phyloP scores from a whole-genome alignment of 2,797 vertebrate genomes.

The Pelochelys cantorii region DNA sequence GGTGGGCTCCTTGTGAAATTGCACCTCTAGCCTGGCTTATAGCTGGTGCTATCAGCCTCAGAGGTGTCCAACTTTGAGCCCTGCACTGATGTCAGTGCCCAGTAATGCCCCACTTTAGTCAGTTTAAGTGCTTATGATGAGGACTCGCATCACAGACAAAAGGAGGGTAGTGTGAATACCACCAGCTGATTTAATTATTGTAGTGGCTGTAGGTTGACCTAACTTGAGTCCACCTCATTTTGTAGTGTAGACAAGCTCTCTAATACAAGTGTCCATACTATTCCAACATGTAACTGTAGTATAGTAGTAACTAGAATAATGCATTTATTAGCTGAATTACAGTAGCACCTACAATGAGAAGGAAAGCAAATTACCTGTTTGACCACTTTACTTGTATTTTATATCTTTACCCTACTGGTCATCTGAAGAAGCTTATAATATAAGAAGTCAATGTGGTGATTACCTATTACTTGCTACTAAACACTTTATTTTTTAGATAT shows the following conservation, averaged over 20 bases:
- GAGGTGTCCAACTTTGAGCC: background rate
- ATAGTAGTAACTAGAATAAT: background rate
- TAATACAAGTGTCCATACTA: background rate
- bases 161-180: background rate
- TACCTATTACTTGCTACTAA: background rate
- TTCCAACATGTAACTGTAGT: background rate
- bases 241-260: background rate
- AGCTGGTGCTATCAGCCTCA: background rate
- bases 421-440: background rate
- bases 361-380: background rate
- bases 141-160: background rate
- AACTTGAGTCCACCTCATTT: background rate
- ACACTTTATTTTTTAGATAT: background rate
- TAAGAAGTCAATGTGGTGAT: slow-evolving; percentile 4
- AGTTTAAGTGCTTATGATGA: background rate
- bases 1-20: background rate
- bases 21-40: background rate
- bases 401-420: background rate
- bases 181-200: background rate
- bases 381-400: background rate
- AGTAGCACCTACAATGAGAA: background rate
- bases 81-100: background rate
- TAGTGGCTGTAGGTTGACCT: background rate
- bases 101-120: background rate
- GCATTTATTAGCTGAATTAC: background rate